Conservation (phyloP, 2,113 vertebrate genomes). For the Malurus cyaneus region DNA sequence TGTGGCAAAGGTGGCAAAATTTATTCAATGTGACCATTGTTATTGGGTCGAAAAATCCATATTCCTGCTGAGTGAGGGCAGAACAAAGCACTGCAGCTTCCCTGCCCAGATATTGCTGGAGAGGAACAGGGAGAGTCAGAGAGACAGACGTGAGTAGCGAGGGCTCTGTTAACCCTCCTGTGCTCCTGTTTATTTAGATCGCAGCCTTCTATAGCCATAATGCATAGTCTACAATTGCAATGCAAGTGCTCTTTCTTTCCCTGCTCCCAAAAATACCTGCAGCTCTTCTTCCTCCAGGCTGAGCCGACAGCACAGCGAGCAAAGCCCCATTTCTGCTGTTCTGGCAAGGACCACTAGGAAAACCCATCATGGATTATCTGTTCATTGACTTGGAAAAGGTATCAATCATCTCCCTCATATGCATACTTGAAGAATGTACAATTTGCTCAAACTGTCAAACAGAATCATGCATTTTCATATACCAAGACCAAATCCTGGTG, state of each 20-base stretch:
- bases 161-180: neutral
- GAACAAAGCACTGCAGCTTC: neutral
- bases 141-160: neutral
- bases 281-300: neutral
- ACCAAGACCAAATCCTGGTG: neutral
- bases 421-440: neutral
- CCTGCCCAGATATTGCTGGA: neutral
- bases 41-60: neutral
- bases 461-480: constrained; percentile 4
- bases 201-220: constrained; percentile 15
- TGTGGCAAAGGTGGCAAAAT: neutral
- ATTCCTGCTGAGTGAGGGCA: neutral
- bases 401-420: neutral
- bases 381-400: constrained; percentile 32
- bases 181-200: neutral
- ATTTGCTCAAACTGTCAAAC: neutral
- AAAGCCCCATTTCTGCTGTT: neutral
- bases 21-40: neutral
- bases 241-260: constrained; percentile 19
- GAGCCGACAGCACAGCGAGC: neutral
- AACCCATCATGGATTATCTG: neutral
- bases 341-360: neutral
- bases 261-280: neutral
- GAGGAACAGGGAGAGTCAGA: neutral
- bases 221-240: neutral